phyloP scores from a whole-genome alignment of 2,797 vertebrate genomes.

The Peromyscus eremicus region DNA sequence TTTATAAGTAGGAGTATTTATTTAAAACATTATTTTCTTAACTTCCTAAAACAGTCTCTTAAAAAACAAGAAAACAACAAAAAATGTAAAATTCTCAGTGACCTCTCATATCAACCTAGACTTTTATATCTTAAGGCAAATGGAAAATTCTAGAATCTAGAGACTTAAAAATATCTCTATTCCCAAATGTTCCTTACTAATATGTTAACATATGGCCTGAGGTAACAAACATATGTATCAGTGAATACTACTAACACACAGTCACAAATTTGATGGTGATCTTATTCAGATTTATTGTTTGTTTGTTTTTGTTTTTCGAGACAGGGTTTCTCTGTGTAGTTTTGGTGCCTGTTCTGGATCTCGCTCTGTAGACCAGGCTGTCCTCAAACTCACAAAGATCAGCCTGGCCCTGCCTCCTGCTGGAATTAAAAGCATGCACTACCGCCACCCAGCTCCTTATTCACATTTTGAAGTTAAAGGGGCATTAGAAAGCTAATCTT shows the following conservation, averaged over 20 bases:
- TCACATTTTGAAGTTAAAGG: not conserved
- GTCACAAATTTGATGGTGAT: not conserved
- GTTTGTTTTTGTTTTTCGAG: no score
- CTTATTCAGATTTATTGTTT: not conserved
- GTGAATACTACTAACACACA: not conserved
- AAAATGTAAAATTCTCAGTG: not conserved
- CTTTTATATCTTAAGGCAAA: not conserved
- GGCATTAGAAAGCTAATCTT: not conserved
- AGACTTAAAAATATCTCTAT: slow-evolving; percentile 3
- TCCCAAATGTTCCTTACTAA: not conserved
- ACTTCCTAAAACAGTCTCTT: not conserved
- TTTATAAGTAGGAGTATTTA: not conserved
- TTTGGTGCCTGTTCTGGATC: no score
- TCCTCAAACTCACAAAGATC: no score
- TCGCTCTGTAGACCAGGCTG: no score
- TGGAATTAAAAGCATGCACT: no score
- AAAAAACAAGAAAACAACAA: not conserved
- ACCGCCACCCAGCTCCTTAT: not conserved
- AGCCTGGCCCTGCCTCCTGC: no score
- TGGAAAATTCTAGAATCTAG: not conserved
- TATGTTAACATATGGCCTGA: not conserved
- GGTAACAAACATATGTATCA: not conserved
- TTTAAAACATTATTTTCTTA: not conserved
- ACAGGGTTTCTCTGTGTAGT: no score
- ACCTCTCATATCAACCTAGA: not conserved